Percentiles rank a stretch among this genome's conserved stretches.
These are phyloP conservation scores for Oncorhynchus mykiss DNA, from an alignment of 2,113 vertebrate genomes.

Conservation along the genomic window DNA sequence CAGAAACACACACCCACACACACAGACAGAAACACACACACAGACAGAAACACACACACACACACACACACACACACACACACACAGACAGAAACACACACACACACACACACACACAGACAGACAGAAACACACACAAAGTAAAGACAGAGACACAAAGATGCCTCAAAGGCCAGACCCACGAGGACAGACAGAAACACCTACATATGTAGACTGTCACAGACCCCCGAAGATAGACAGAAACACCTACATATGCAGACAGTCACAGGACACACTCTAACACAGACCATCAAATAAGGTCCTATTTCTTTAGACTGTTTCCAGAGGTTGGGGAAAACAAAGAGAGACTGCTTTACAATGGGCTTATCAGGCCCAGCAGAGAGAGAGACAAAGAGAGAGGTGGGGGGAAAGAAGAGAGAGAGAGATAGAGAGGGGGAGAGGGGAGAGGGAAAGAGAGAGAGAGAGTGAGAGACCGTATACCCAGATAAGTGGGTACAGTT, in stretches of 20 bases:
- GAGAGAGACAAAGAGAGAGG: not conserved
- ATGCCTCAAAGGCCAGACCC: not conserved
- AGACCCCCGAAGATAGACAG: not conserved
- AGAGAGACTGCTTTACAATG: not conserved
- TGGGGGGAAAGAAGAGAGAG: not conserved
- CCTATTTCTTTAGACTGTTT: not conserved
- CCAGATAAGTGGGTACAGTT: too few species aligned
- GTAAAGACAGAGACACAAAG: not conserved
- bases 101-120: not conserved
- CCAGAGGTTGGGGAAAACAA: not conserved
- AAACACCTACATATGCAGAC: not conserved
- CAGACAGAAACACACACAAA: not conserved
- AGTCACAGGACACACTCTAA: too few species aligned
- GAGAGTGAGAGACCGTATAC: too few species aligned
- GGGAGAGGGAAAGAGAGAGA: too few species aligned
- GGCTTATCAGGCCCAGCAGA: constrained; percentile 9
- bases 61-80: too few species aligned
- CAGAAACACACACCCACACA: not conserved
- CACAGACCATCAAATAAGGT: not conserved
- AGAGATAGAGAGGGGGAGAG: too few species aligned
- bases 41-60: not conserved
- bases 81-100: not conserved
- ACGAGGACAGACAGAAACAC: too few species aligned
- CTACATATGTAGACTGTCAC: too few species aligned
- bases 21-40: not conserved